Base-by-base conservation (phyloP, 2,888 invertebrate species). In the Phengaris arion region DNA sequence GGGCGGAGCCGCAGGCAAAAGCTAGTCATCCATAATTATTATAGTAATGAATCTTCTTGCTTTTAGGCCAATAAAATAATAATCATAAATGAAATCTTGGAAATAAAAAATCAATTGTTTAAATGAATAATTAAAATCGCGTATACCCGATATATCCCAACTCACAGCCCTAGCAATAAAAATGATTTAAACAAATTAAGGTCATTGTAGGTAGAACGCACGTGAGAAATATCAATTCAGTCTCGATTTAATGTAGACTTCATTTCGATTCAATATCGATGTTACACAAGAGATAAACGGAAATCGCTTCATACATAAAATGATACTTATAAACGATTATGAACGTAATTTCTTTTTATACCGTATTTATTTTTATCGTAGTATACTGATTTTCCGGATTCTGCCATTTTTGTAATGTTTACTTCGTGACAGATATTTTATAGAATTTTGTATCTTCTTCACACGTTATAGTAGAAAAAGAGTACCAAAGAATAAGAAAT, bases 141-240 rank as follows among this genome's bases (percentile, higher is more conserved):
- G 15, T 10, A 15, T 51, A 10, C 15, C 4, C 15, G 22, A 12
- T 46, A 12, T 52, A 7, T 52, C 51, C 8, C 59, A 35, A 12
- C 59, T 35, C 68, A 51, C 35, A 64, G 64, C 51, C 22, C 22
- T 72, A 52, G 7, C 22, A 4, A 13, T 70, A 12, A 70, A 64
- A 70, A 70, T 22, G 52, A 22, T 70, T 70, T 51, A n/a, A 51
- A 70, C 69, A 70, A 70, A 70, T 70, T 70, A 70, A 70, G 52
- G 70, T 52, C 69, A 69, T 51, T 70, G 35, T 35, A 59, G 59
- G 70, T n/a, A 72, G 72, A 35, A 72, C 72, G 72, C 54, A 72
- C 72, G 72, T 72, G 72, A 52, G 35, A 72, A 72, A 52, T 70
- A 70, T 70, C 70, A 35, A 70, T 22, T 52, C 22, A 52, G 13